Conservation (phyloP, 2,888 invertebrate species). For the Apamea sordens region DNA sequence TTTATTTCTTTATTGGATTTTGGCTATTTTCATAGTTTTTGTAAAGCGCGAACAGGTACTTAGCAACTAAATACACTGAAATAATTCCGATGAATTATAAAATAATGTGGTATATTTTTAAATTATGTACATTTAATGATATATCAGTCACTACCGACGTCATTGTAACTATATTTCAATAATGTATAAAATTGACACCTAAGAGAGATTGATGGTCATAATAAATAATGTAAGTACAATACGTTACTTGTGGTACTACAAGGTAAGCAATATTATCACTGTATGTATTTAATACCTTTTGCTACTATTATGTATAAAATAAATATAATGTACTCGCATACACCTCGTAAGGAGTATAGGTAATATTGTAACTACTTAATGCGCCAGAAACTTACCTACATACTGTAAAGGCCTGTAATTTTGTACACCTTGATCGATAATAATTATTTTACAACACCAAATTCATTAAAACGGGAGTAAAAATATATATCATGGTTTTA, state of each 20-base stretch:
- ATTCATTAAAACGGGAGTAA: conserved; percentile 85
- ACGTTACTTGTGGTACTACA: conserved; percentile 80
- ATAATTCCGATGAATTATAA: conserved; percentile 68
- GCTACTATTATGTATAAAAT: conserved; percentile 74
- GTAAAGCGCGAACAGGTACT: conserved; percentile 52
- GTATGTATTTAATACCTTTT: conserved; percentile 77
- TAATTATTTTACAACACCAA: conserved; percentile 88
- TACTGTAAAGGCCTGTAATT: conserved; percentile 88
- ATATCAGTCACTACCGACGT: conserved; percentile 67
- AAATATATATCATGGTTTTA: conserved; percentile 78
- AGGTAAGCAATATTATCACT: conserved; percentile 83
- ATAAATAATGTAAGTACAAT: conserved; percentile 75
- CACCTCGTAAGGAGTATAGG: conserved; percentile 74
- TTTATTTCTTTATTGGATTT: conserved; percentile 41
- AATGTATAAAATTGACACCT: conserved; percentile 79
- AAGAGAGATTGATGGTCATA: conserved; percentile 62
- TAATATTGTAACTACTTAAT: conserved; percentile 76
- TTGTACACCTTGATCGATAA: conserved; percentile 88
- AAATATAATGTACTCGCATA: conserved; percentile 80
- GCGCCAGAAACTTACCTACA: conserved; percentile 82
- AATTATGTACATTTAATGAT: conserved; percentile 65
- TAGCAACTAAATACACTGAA: conserved; percentile 65
- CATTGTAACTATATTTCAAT: conserved; percentile 71
- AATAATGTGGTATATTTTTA: conserved; percentile 68
- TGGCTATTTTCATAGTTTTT: conserved; percentile 29